Evolutionary conservation across 2,797 vertebrate species (phyloP).

Genomic region (Sebastiscus albofasciatus): DNA sequence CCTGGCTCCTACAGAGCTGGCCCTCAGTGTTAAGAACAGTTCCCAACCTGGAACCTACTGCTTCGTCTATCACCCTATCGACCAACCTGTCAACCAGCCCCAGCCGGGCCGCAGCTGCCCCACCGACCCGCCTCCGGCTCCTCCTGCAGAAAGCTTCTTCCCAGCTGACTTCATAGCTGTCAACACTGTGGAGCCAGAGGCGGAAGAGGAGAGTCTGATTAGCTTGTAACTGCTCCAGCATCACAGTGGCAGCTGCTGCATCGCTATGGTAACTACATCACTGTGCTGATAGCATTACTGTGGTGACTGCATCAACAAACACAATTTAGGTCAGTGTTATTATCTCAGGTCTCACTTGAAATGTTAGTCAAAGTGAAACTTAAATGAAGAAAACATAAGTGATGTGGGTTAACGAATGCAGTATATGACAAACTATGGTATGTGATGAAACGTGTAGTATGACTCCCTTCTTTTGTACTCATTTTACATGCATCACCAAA

Average conservation of each 20-base stretch:
- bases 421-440: background rate
- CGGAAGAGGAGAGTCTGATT: slow-evolving; percentile 65
- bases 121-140: slow-evolving; percentile 42
- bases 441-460: background rate
- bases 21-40: slow-evolving; percentile 88
- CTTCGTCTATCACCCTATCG: slow-evolving; percentile 89
- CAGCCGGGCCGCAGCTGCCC: slow-evolving; percentile 36
- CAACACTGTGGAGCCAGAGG: background rate
- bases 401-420: background rate
- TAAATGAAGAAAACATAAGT: background rate
- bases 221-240: slow-evolving; percentile 48
- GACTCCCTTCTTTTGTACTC: background rate
- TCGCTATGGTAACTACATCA: slow-evolving; percentile 3
- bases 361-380: background rate
- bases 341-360: slow-evolving; percentile 11
- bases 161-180: background rate
- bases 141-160: slow-evolving; percentile 16
- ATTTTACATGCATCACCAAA: background rate
- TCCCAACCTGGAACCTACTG: slow-evolving; percentile 89
- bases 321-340: background rate
- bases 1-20: slow-evolving; percentile 86
- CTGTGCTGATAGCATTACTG: background rate
- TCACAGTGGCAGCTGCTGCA: background rate
- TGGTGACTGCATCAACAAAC: background rate
- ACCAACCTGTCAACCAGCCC: background rate